Conservation (phyloP, 2,888 invertebrate genomes). For the Venusia cambrica region DNA sequence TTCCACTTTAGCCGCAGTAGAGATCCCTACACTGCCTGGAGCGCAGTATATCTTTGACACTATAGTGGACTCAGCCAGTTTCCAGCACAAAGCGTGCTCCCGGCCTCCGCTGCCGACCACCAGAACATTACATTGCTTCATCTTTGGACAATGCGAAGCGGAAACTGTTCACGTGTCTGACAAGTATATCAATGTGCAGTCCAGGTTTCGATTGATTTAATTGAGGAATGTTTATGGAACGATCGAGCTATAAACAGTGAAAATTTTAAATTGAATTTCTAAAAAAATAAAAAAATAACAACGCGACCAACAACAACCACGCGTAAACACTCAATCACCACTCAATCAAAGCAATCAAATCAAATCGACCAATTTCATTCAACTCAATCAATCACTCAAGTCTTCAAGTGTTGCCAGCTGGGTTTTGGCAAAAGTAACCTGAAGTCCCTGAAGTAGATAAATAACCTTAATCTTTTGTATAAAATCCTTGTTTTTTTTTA, state of each 20-base stretch:
- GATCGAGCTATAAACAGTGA: background rate
- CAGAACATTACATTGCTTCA: constrained; percentile 82
- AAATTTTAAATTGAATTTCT: constrained; percentile 1
- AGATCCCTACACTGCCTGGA: constrained; percentile 95
- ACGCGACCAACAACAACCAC: constrained; percentile 45
- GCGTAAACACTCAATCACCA: constrained; percentile 61
- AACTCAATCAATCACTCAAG: no score
- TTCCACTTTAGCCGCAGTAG: constrained; percentile 84
- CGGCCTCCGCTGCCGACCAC: constrained; percentile 96
- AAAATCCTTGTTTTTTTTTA: no score
- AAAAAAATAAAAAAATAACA: constrained; percentile 12
- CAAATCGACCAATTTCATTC: no score
- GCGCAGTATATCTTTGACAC: constrained; percentile 88
- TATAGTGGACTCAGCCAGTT: constrained; percentile 89
- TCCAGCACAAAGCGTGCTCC: constrained; percentile 98
- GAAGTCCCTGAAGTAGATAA: no score
- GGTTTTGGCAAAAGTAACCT: no score
- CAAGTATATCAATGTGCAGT: constrained; percentile 1
- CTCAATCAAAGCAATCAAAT: no score
- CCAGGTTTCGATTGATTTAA: background rate
- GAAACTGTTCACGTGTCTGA: constrained; percentile 41
- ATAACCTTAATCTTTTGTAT: no score
- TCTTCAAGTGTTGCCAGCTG: no score
- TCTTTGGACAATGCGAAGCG: constrained; percentile 32
- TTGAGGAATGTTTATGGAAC: background rate